Evolutionary conservation across 53 echinoderm and acorn worm genomes (phyloP).

Genomic region (Holothuria leucospilota): DNA sequence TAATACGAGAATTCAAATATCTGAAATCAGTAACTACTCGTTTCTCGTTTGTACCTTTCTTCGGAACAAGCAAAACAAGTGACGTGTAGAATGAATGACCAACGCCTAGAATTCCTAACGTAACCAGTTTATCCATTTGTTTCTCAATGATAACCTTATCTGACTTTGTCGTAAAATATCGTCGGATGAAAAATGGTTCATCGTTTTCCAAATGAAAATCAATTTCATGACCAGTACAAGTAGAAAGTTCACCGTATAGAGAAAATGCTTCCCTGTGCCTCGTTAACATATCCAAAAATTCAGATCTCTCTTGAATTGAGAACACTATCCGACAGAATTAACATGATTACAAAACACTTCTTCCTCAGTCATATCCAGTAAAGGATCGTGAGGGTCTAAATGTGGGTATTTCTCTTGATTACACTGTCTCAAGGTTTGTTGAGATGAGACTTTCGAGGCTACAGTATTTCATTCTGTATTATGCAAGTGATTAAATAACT

Average conservation of each 20-base stretch:
- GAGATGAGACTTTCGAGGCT: background rate
- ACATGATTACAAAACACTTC: conserved; percentile 30
- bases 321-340: conserved; percentile 32
- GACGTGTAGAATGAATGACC: conserved; percentile 64
- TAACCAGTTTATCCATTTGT: conserved; percentile 54
- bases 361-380: conserved; percentile 48
- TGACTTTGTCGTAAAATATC: conserved; percentile 44
- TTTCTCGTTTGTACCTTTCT: no score
- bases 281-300: conserved; percentile 2
- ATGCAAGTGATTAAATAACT: conserved; percentile 1
- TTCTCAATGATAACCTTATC: conserved; percentile 41
- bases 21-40: conserved; percentile 58
- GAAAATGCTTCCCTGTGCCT: conserved; percentile 58
- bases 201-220: conserved; percentile 56
- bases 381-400: conserved; percentile 34
- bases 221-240: conserved; percentile 52
- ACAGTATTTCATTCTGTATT: background rate
- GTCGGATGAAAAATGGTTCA: conserved; percentile 19
- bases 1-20: conserved; percentile 49
- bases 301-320: background rate
- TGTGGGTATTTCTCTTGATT: conserved; percentile 47
- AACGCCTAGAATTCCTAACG: conserved; percentile 45
- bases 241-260: conserved; percentile 45
- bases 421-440: conserved; percentile 21
- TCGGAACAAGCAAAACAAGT: conserved; percentile 44